Base-by-base conservation (phyloP, 2,113 vertebrate genomes). In the Lasiurus cinereus region DNA sequence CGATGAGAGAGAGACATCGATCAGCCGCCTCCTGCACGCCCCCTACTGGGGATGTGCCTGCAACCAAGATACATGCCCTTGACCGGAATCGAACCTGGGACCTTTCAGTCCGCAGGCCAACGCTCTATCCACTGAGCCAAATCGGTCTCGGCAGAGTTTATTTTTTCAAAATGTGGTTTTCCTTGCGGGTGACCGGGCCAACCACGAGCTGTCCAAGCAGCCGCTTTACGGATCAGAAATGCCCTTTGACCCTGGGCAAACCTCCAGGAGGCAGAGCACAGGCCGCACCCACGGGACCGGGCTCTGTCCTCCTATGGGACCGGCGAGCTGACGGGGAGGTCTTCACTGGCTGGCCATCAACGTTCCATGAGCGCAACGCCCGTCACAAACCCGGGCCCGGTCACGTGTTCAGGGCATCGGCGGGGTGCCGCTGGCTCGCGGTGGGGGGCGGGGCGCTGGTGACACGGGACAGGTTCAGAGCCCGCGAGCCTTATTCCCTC, bases 401-500 rank as follows among this genome's bases (percentile, higher is more conserved):
- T n/a, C 43, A 9, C 14, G 7, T 8, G 22, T 16, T 66, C 43
- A 11, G 1, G 1, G 36, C 6, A 5, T 1, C 10, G 36, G 10
- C 27, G 2, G 39, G 33, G 13, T 11, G 48, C 21, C 36, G 2
- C 1, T 1, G 14, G 76, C 18, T 9, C 8, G 59, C 5, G 12
- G 56, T 14, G 2, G 0, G 56, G 19, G 56, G 8, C 1, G 8
- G 56, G 22, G 56, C 2, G 56, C 4, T 16, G 1, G 21, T 24
- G 9, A 24, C 22, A 22, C 3, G 10, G 22, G 56, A 62, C 56
- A 27, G 56, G 22, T 24, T 50, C 13, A 9, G 70, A 54, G 83
- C 66, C 11, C 0, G 1, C 31, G 62, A 18, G 15, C 8, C 8
- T 6, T 6, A 1, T 3, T 3, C 48, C 31, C 66, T 54, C 21